Evolutionary conservation across 2,888 invertebrate genomes (phyloP), one percentile per base, ranked within the genome.

Genomic region (Pogonocherus hispidulus): DNA sequence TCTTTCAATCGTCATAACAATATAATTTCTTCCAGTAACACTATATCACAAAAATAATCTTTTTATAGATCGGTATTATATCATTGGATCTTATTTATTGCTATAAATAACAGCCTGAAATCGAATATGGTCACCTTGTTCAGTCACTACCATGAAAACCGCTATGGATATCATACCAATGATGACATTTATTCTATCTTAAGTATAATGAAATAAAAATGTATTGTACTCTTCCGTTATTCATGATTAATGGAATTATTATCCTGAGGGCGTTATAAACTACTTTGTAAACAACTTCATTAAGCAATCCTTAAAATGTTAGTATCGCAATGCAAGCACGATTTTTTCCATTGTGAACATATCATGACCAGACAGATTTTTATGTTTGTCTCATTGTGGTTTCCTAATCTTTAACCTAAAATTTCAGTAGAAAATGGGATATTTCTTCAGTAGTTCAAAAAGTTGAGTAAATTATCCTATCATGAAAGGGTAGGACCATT

Each of bases 111-210:
- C n/a, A n/a, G n/a, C 27, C 41, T 46, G 67, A 67, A 63, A 63
- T 49, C 14, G 16, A 55, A 60, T 59, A 55, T 37, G 47, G 55
- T 54, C 51, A 60, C 66, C 59, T 52, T 66, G 66, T 60, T 46
- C 22, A 44, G 44, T 62, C 22, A 60, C 27, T 55, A 54, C 37
- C 60, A 66, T 44, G 46, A 47, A 54, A 62, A 55, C 11, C 6
- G 6, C 19, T n/a, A 41, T 19, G 14, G 18, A 62, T n/a, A 55
- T 22, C 32, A 55, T 62, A 60, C 62, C n/a, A 55, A 47, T 47
- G 62, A 66, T 46, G 62, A 46, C 66, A 66, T 62, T 22, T 41
- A 16, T 18, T 56, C 20, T 55, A 14, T 54, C 11, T 19, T 35
- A 18, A 18, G n/a, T 20, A 37, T 41, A 41, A 41, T 41, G 20